Percentiles rank a stretch among this genome's conserved stretches.
These are phyloP conservation scores for Pachypanchax playfairii DNA, from an alignment of 2,113 vertebrate genomes.

Conservation along the genomic window DNA sequence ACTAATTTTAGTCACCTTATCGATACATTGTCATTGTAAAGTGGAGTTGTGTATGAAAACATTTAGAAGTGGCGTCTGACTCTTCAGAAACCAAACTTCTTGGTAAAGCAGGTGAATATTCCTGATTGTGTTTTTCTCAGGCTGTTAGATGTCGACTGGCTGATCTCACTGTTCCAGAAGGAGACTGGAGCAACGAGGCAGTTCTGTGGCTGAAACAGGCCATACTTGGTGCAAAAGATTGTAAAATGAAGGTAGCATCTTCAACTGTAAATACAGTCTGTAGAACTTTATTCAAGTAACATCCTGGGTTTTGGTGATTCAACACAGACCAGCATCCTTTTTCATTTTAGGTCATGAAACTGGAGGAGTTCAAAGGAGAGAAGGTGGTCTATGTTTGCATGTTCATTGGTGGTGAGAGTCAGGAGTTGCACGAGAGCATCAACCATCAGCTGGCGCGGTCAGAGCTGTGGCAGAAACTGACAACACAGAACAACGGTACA, in stretches of 20 bases:
- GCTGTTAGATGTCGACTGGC: constrained; percentile 87
- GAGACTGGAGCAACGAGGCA: constrained; percentile 87
- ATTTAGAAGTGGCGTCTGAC: background rate
- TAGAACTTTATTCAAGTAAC: too few relatives aligned
- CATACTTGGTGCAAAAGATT: constrained; percentile 80
- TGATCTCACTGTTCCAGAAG: constrained; percentile 81
- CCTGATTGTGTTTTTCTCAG: constrained; percentile 63
- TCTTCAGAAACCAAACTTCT: background rate
- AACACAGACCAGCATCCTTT: background rate
- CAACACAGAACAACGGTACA: constrained; percentile 1
- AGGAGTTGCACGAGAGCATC: constrained; percentile 80
- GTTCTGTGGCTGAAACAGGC: constrained; percentile 86
- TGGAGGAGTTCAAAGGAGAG: constrained; percentile 77
- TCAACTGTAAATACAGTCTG: too few relatives aligned
- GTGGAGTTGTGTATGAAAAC: background rate
- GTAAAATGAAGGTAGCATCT: constrained; percentile 87
- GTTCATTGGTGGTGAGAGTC: constrained; percentile 80
- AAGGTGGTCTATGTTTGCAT: constrained; percentile 83
- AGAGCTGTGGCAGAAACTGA: constrained; percentile 75
- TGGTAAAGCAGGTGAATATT: background rate
- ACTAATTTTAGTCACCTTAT: background rate
- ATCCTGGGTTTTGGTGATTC: too few relatives aligned
- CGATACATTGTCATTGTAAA: background rate
- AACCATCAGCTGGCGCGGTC: constrained; percentile 85
- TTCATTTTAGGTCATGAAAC: constrained; percentile 81